Evolutionary conservation across 2,797 vertebrate genomes (phyloP), one percentile per base, ranked within the genome.

Genomic region (Tiaroga cobitis): DNA sequence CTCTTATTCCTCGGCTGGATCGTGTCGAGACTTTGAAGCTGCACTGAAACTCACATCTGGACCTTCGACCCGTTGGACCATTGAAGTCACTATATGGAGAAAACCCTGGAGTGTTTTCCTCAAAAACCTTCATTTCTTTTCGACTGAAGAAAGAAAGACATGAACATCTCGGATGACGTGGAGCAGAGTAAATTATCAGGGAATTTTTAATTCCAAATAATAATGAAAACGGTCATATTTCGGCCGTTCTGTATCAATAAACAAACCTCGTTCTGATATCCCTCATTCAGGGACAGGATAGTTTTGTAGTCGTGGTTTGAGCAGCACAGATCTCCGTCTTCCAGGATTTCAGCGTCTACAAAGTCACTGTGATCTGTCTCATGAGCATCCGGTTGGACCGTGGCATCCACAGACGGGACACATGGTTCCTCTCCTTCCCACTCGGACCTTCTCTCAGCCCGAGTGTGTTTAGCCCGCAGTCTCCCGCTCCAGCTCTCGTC

Each of bases 281-380:
- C 94, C 86, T 95, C 91, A 3, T 94, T 95, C 87, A 95, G 94
- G 90, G 94, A 95, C 92, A 94, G 84, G 94, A 95, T 93, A 89
- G 94, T 95, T 92, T 94, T 96, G 91, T 93, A 95, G 93, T 95
- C 94, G 92, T 94, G 90, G 87, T 95, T 93, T 0, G 88, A 85
- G 49, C 86, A 79, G 90, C 90, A 90, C 87, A 93, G 87, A 51
- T 87, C 85, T 78, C 87, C 89, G 85, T 88, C 85, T 10, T 79
- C n/a, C 8, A 85, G 87, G 76, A 24, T 68, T 63, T 84, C 46
- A 19, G 80, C 19, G 1, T 85, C 86, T 61, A n/a, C 29, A 59
- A 29, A 13, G 26, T 59, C 24, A n/a, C 54, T 75, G 21, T 49
- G 65, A 46, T 29, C 49, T 13, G 89, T 88, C 65, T 83, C 84